Base-by-base conservation (phyloP, 2,113 vertebrate species). In the Kryptolebias marmoratus region DNA sequence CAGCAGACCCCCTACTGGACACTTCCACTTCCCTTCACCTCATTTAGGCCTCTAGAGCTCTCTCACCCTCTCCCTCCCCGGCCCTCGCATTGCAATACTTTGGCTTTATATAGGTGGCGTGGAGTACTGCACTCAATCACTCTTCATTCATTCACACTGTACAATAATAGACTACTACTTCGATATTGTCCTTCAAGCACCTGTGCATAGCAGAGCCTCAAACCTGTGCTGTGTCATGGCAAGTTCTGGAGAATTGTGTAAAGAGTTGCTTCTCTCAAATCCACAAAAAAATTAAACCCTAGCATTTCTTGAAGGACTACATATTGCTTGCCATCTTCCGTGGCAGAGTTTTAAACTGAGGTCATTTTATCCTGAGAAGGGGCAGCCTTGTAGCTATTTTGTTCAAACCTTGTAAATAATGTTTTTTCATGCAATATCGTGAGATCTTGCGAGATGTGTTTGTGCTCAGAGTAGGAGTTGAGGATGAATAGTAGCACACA, bases 1-100 rank as follows among this genome's bases (percentile, higher is more conserved):
- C 76, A 81, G 69, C 65, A 79, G 82, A 84, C 90, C 92, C 94
- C 96, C 94, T 95, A 95, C 94, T 93, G 95, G 95, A 96, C 94
- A 92, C 94, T 95, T 94, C 94, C 93, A 95, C 95, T 95, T 90
- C 85, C 89, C 84, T 75, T 84, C 84, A 81, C 87, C 85, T 85
- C 90, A 84, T 87, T 87, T 89, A 87, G 85, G 80, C 77, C 85
- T 90, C 78, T 84, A 85, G 81, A 79, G 75, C 80, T 78, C 84
- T 76, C 69, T 81, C 78, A 39, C 74, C 70, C 80, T 62, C 83
- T 60, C 79, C 79, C 71, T 76, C 85, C 77, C 83, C 53, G 47
- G 56, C 85, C 71, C 85, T 88, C 83, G 78, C 89, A 77, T 80
- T 80, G 83, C 83, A 83, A 80, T 83, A 79, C 79, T 82, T 76